phyloP scores from a whole-genome alignment of 2,113 vertebrate species.

The Heterocephalus glaber region DNA sequence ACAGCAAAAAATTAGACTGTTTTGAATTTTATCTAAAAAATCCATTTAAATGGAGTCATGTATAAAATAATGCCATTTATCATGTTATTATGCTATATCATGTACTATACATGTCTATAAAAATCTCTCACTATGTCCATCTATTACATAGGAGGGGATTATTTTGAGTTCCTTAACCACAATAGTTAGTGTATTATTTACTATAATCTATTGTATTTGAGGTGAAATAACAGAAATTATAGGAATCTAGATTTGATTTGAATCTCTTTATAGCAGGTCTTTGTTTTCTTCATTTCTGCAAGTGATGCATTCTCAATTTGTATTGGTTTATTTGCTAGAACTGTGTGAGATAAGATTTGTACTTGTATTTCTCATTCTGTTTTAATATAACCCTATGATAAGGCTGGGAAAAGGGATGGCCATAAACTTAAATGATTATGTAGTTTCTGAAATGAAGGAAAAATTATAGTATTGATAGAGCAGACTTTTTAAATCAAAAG shows the following conservation, averaged over 20 bases:
- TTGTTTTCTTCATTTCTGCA: slow-evolving; percentile 26
- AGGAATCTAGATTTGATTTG: not conserved
- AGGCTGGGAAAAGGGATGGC: slow-evolving; percentile 61
- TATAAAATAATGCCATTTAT: not conserved
- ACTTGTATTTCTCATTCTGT: slow-evolving; percentile 51
- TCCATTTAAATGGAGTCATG: not conserved
- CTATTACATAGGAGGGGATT: not conserved
- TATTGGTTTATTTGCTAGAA: not conserved
- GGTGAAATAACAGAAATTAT: slow-evolving; percentile 63
- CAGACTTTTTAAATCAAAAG: slow-evolving; percentile 73
- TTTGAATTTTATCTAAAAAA: not conserved
- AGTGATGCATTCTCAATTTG: slow-evolving; percentile 47
- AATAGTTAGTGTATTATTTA: not conserved
- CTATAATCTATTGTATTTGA: not conserved
- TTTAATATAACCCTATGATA: slow-evolving; percentile 72
- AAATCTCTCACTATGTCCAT: not conserved
- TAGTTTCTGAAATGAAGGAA: slow-evolving; percentile 71
- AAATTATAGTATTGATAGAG: slow-evolving; percentile 64
- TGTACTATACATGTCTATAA: not conserved
- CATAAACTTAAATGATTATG: slow-evolving; percentile 73
- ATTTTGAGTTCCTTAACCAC: not conserved
- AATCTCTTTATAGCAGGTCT: slow-evolving; percentile 35
- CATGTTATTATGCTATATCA: not conserved
- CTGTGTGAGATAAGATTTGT: slow-evolving; percentile 44
- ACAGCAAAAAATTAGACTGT: not conserved